Conservation (phyloP, 2,797 vertebrate species). For the Orientallactaga sibirica region DNA sequence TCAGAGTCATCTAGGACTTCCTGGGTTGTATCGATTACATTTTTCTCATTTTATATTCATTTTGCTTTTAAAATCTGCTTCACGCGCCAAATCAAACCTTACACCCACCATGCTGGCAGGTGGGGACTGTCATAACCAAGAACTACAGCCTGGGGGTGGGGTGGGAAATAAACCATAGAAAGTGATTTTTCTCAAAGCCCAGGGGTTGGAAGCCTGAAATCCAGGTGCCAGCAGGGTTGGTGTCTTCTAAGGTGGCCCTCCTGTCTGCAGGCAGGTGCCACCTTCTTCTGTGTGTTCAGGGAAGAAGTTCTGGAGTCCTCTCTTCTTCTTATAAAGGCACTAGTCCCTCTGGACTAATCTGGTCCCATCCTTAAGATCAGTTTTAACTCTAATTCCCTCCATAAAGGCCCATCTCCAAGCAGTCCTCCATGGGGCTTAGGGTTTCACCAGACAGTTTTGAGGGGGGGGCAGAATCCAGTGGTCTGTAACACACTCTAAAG, state of each 20-base stretch:
- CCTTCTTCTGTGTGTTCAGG: not conserved
- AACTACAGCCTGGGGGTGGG: not conserved
- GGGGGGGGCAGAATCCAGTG: not conserved
- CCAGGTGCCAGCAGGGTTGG: not conserved
- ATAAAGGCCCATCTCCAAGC: not conserved
- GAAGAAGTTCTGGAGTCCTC: not conserved
- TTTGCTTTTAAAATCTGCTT: not conserved
- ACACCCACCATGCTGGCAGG: not conserved
- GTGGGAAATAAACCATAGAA: not conserved
- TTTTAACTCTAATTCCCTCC: not conserved
- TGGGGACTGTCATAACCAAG: not conserved
- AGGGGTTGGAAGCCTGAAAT: not conserved
- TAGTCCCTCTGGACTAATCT: not conserved
- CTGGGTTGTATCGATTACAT: not conserved
- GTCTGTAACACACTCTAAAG: not conserved
- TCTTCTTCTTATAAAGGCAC: not conserved
- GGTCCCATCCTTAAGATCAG: not conserved
- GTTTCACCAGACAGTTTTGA: not conserved
- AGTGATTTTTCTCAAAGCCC: not conserved
- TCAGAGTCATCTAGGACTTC: slow-evolving; percentile 38
- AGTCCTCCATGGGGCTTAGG: not conserved
- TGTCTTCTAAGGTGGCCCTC: not conserved
- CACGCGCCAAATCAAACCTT: not conserved
- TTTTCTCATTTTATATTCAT: not conserved
- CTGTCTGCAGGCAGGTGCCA: not conserved